These are phyloP conservation scores for Cyclina sinensis DNA, from an alignment of 1,140 invertebrate species.

Conservation along the genomic window DNA sequence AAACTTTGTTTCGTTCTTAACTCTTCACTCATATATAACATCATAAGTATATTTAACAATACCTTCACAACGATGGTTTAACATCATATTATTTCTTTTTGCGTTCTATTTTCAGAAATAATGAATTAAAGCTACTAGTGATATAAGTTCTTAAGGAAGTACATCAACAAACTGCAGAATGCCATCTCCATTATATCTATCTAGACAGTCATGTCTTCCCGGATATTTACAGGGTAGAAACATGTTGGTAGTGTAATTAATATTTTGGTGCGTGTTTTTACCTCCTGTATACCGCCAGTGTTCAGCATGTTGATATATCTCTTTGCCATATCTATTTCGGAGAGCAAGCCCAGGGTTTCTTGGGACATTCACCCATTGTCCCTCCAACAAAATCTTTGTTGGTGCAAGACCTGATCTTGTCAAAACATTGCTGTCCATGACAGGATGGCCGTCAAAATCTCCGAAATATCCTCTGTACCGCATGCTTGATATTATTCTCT, in stretches of 20 bases:
- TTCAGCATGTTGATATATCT: constrained; percentile 77
- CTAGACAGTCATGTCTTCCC: background rate
- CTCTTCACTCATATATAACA: too few species aligned
- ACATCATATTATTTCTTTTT: too few species aligned
- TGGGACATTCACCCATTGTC: constrained; percentile 75
- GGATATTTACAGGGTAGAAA: constrained; percentile 51
- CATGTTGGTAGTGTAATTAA: background rate
- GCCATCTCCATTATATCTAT: background rate
- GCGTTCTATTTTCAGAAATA: too few species aligned
- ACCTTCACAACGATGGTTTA: too few species aligned
- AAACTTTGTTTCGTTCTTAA: too few species aligned
- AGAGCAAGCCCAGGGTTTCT: constrained; percentile 82
- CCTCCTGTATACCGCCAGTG: constrained; percentile 2
- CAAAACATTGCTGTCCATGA: background rate
- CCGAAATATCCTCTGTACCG: background rate
- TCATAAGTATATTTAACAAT: too few species aligned
- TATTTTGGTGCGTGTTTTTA: background rate
- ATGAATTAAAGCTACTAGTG: too few species aligned
- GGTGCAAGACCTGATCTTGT: background rate
- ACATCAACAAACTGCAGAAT: background rate
- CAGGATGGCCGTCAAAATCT: background rate
- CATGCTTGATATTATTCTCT: background rate
- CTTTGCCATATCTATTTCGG: constrained; percentile 79
- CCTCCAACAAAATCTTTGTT: background rate
- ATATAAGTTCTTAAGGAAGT: background rate